Evolutionary conservation across 2,797 vertebrate genomes (phyloP).

Genomic region (Amazona ochrocephala): DNA sequence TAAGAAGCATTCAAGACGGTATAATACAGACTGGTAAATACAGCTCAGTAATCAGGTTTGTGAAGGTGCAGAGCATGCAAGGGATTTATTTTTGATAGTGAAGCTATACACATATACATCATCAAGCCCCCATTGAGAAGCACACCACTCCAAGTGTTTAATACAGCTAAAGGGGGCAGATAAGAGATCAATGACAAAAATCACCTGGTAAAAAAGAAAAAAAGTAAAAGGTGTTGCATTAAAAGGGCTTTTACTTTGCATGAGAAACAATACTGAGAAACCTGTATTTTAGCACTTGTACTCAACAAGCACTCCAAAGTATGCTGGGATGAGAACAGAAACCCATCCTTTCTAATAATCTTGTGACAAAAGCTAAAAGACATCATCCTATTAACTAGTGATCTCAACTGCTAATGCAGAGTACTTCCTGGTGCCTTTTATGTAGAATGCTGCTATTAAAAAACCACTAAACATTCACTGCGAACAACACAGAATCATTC

Average conservation of each 20-base stretch:
- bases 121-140: slow-evolving; percentile 81
- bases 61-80: slow-evolving; percentile 63
- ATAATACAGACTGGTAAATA: slow-evolving; percentile 41
- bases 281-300: slow-evolving; percentile 92
- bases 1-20: slow-evolving; percentile 32
- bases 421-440: slow-evolving; percentile 94
- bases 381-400: slow-evolving; percentile 99
- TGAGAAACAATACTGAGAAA: slow-evolving; percentile 84
- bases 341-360: slow-evolving; percentile 98
- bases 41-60: slow-evolving; percentile 48
- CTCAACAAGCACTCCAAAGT: slow-evolving; percentile 92
- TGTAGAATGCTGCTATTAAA: slow-evolving; percentile 91
- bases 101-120: slow-evolving; percentile 74
- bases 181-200: slow-evolving; percentile 88
- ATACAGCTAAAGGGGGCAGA: slow-evolving; percentile 87
- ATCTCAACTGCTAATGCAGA: slow-evolving; percentile 96
- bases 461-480: slow-evolving; percentile 91
- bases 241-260: slow-evolving; percentile 83
- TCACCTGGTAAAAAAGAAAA: slow-evolving; percentile 88
- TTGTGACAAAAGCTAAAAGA: slow-evolving; percentile 99
- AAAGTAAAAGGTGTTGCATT: slow-evolving; percentile 92
- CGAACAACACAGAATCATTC: slow-evolving; percentile 88
- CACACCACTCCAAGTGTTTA: slow-evolving; percentile 92
- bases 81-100: slow-evolving; percentile 71
- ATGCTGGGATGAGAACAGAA: slow-evolving; percentile 87